These are phyloP conservation scores for Melopsittacus undulatus DNA, from an alignment of 2,797 vertebrate species.

Conservation along the genomic window DNA sequence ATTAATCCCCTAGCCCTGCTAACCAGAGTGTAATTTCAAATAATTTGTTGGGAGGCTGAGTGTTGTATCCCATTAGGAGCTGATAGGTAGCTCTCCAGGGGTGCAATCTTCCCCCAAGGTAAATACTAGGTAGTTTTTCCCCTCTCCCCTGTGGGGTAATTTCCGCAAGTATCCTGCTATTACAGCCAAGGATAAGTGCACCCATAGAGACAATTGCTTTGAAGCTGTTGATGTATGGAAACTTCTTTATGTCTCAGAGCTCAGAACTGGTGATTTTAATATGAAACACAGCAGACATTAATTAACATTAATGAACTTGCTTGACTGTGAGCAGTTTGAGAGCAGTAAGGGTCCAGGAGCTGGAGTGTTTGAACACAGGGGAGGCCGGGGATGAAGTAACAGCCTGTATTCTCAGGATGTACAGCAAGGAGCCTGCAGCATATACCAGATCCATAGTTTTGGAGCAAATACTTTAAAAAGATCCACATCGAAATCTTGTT, in stretches of 20 bases:
- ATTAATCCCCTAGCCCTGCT: neutral
- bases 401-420: neutral
- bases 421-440: neutral
- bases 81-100: neutral
- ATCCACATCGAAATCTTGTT: accelerated
- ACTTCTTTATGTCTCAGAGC: constrained; percentile 38
- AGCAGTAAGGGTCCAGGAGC: neutral
- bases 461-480: neutral
- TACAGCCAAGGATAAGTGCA: accelerated
- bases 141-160: neutral
- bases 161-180: neutral
- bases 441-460: accelerated
- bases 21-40: neutral
- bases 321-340: neutral
- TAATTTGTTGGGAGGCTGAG: constrained; percentile 5
- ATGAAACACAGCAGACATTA: constrained; percentile 56
- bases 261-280: constrained; percentile 47
- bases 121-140: neutral
- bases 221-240: constrained; percentile 49
- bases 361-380: neutral
- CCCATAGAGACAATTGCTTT: constrained; percentile 34
- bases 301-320: constrained; percentile 62
- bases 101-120: neutral
- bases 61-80: constrained; percentile 16
- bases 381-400: neutral